phyloP scores from a whole-genome alignment of 2,113 vertebrate species.

The Eurystomus gularis region DNA sequence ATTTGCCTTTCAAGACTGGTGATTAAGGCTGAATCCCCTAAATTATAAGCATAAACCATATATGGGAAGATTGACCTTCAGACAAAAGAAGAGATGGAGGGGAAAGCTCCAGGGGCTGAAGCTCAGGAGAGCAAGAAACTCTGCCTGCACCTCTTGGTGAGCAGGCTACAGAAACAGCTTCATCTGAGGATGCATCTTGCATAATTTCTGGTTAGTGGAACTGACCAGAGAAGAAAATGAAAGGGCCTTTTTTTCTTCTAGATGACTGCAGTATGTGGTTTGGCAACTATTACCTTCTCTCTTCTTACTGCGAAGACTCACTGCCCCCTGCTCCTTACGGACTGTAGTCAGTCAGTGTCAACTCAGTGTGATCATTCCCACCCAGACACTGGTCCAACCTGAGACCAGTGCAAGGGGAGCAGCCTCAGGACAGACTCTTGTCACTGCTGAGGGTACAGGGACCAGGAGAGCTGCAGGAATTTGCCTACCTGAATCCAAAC shows the following conservation, averaged over 20 bases:
- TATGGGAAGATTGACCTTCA: constrained; percentile 26
- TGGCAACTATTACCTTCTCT: not conserved
- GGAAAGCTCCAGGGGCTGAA: not conserved
- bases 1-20: not conserved
- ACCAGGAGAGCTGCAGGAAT: not conserved
- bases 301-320: not conserved
- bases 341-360: not conserved
- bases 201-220: not conserved
- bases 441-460: not conserved
- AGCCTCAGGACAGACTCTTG: not conserved
- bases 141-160: not conserved
- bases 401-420: not conserved
- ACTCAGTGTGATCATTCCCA: not conserved
- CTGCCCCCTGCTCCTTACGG: rapidly evolving
- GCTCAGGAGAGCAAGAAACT: not conserved
- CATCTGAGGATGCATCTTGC: not conserved
- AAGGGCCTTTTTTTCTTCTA: not conserved
- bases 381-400: not conserved
- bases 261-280: not conserved
- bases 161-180: not conserved
- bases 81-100: not conserved
- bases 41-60: constrained; percentile 30
- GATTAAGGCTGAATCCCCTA: not conserved
- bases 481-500: not conserved
- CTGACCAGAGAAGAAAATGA: not conserved